Base-by-base conservation (phyloP, 2,113 vertebrate species). In the Bubo scandiacus region DNA sequence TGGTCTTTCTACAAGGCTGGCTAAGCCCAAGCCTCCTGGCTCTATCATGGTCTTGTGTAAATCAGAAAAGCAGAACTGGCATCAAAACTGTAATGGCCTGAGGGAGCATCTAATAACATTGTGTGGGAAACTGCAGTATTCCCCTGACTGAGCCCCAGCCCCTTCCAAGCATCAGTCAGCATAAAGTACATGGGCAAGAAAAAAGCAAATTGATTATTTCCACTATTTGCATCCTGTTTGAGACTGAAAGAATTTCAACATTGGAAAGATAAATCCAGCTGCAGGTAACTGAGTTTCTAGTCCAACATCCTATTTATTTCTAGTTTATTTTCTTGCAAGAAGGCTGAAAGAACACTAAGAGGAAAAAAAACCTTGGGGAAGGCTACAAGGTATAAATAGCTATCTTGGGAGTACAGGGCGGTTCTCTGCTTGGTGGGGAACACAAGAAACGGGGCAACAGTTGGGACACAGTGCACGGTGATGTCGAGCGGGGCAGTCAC, bases 381-480 rank as follows among this genome's bases (percentile, higher is more conserved):
- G 11, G 15, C 40, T 34, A 57, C 20, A 30, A 15, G 0, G 22
- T 6, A 17, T 13, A 13, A 38, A 65, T 10, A 52, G 20, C 23
- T 34, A 43, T 10, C 23, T 30, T 23, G 51, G 19, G 51, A 40
- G 26, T 1, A 23, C 30, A 11, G 25, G 47, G 32, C 3, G 0
- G 45, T 27, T 79, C 29, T 45, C 20, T 3, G 15, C 18, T 16
- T 9, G n/a, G 55, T 1, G 3, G 18, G 12, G 27, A 45, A 9
- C 67, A 4, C 5, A 12, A 45, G 10, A 7, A 42, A 18, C 23
- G 16, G 57, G 6, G 11, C 25, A 15, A 27, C 1, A 17, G 11
- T 6, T 0, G 11, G 51, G 25, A 36, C 2, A 23, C 43, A 45
- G 43, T 0, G 29, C 2, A 13, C 2, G 23, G 26, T 5, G 42